Conservation (phyloP, 2,113 vertebrate species). For the Dicerorhinus sumatrensis region DNA sequence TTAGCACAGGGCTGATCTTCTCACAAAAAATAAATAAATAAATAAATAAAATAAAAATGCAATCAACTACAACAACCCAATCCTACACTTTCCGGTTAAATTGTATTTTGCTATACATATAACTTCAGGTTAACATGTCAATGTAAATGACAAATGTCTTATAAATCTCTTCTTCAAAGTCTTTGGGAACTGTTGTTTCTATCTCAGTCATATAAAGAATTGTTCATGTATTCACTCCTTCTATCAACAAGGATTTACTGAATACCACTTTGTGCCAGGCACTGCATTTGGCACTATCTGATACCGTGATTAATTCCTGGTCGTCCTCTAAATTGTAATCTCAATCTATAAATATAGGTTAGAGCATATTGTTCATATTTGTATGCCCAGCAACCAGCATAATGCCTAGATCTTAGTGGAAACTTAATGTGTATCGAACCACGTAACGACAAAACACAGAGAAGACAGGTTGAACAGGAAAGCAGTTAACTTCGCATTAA, state of each 20-base stretch:
- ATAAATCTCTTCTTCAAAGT: slow-evolving; percentile 24
- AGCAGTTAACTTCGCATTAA: background rate
- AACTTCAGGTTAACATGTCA: slow-evolving; percentile 19
- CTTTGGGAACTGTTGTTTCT: background rate
- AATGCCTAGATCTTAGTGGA: slow-evolving; percentile 10
- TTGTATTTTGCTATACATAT: background rate
- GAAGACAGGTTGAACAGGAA: background rate
- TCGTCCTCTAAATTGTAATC: background rate
- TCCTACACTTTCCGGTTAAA: slow-evolving; percentile 2
- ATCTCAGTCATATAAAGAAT: slow-evolving; percentile 12
- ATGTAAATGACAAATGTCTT: background rate
- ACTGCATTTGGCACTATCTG: background rate
- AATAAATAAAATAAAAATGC: background rate
- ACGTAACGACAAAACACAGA: background rate
- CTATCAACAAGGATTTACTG: slow-evolving; percentile 1
- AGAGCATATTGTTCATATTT: background rate
- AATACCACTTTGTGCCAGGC: background rate
- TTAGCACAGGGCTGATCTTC: no score
- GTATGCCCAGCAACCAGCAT: background rate
- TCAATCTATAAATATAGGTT: background rate
- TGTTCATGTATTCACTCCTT: background rate
- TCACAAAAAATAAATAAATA: no score
- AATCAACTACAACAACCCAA: slow-evolving; percentile 1
- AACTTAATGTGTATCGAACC: background rate
- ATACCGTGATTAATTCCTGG: slow-evolving; percentile 42